A percentile compares a stretch with the other conserved stretches of the same genome.
Conservation (phyloP, 1,140 invertebrate genomes). For the Lineus longissimus region DNA sequence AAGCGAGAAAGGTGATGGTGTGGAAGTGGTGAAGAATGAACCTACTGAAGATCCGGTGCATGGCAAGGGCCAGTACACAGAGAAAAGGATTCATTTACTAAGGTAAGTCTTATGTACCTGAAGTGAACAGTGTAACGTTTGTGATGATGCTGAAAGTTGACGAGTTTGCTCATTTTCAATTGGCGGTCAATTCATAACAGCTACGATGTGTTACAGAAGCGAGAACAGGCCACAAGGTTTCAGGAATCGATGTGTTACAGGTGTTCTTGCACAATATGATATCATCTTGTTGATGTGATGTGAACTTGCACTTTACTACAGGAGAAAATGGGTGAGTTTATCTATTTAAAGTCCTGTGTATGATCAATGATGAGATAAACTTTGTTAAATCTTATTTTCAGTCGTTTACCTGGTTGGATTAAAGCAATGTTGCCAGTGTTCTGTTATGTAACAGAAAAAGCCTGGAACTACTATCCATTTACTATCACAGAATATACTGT, state of each 20-base stretch:
- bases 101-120: slow-evolving; percentile 59
- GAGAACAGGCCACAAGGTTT: too few relatives aligned
- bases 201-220: too few relatives aligned
- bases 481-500: slow-evolving; percentile 66
- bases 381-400: slow-evolving; percentile 57
- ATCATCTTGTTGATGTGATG: too few relatives aligned
- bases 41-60: slow-evolving; percentile 74
- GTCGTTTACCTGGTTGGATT: slow-evolving; percentile 85
- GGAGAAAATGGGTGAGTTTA: too few relatives aligned
- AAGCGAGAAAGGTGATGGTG: slow-evolving; percentile 83
- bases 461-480: slow-evolving; percentile 92
- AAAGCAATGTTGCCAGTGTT: slow-evolving; percentile 81
- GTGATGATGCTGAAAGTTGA: too few relatives aligned
- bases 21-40: slow-evolving; percentile 82
- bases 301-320: too few relatives aligned
- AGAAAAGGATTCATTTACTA: slow-evolving; percentile 86
- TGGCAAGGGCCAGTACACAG: slow-evolving; percentile 83
- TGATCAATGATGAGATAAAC: too few relatives aligned
- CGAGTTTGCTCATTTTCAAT: too few relatives aligned
- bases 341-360: too few relatives aligned
- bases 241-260: too few relatives aligned
- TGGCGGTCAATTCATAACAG: too few relatives aligned
- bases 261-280: too few relatives aligned
- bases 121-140: background rate
- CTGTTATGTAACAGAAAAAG: slow-evolving; percentile 90